These are phyloP conservation scores for Augiades crinisus DNA, from an alignment of 2,888 invertebrate species.

Conservation along the genomic window DNA sequence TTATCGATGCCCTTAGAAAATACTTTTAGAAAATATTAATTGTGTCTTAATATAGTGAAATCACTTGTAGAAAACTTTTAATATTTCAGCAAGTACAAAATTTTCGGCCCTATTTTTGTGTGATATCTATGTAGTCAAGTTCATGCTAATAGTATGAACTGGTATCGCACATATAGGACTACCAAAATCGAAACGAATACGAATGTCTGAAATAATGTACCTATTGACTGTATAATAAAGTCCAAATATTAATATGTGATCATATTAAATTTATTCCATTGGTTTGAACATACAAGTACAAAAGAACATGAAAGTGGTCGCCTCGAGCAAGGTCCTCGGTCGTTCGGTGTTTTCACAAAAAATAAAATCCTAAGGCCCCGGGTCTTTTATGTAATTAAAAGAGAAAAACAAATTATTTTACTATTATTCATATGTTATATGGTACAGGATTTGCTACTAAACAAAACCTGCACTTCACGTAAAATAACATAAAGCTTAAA, in stretches of 20 bases:
- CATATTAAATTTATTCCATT: not conserved
- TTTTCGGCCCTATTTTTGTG: no score
- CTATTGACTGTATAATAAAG: no score
- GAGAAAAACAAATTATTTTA: not conserved
- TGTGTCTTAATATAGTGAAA: no score
- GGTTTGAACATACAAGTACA: not conserved
- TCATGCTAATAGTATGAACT: no score
- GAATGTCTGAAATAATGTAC: no score
- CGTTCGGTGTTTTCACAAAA: constrained; percentile 11
- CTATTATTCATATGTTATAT: constrained; percentile 1
- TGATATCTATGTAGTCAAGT: no score
- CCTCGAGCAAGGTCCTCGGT: not conserved
- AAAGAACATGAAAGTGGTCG: constrained; percentile 1
- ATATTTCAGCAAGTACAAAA: no score
- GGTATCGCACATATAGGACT: no score
- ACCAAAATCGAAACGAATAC: no score
- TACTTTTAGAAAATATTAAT: no score
- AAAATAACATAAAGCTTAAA: constrained; percentile 5
- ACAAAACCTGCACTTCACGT: not conserved
- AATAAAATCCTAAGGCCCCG: constrained; percentile 1
- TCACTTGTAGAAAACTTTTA: no score
- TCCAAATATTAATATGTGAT: not conserved
- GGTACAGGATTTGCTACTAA: not conserved
- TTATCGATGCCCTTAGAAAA: no score
- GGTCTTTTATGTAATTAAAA: not conserved